Base-by-base conservation (phyloP, 2,797 vertebrate genomes). In the Pantherophis vulpinus region DNA sequence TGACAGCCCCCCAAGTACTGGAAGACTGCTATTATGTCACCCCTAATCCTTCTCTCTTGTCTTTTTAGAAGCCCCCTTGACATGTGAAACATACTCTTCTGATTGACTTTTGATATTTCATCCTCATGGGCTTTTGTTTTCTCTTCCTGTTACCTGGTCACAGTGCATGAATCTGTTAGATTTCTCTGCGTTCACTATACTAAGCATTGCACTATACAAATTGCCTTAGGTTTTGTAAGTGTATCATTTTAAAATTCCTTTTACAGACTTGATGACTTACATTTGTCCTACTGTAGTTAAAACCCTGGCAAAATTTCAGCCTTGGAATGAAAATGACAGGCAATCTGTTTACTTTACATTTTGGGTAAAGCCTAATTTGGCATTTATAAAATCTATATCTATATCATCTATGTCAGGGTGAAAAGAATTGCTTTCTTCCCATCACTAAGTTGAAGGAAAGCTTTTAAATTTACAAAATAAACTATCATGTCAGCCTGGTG, bases 321-420 rank as follows among this genome's bases (percentile, higher is more conserved):
- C 1, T 32, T 89, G 18, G 1, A 2, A 94, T 58, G 90, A 18
- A 94, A 93, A 94, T n/a, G 1, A 89, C 83, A 10, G 13, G 25
- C 90, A 94, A 86, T 87, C 90, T 93, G 58, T 94, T 70, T 47
- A 2, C 94, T 89, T 89, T 61, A 93, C 94, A 92, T 0, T 61
- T 61, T 12, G 37, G n/a, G 2, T n/a, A 92, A 94, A 92, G 4
- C 93, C 20, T 88, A 18, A 0, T 37, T 92, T 90, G 4, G 27
- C 55, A 89, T 91, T 91, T 93, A 88, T 63, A 2, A 11, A 32
- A 87, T 1, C 12, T 32, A 47, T 88, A 91, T 29, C 55, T 74
- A 61, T n/a, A 83, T 86, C 42, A 91, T 29, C 55, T 79, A 61
- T 47, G 61, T 86, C 42, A 20, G 70, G 32, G 51, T 93, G 91